phyloP scores from a whole-genome alignment of 2,888 invertebrate species.

The Hipparchia sbordonii region DNA sequence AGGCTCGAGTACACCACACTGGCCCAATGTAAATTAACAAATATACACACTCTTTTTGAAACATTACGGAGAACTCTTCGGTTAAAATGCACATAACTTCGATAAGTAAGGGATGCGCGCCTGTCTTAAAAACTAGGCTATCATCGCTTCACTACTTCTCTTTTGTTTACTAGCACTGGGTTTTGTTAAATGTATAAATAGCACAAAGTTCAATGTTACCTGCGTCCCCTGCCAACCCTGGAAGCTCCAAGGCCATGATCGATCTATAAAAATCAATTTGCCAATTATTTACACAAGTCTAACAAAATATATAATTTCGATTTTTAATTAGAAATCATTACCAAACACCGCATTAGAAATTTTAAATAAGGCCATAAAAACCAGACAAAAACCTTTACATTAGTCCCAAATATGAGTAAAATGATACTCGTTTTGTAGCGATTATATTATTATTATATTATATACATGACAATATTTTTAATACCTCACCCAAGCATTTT shows the following conservation, averaged over 20 bases:
- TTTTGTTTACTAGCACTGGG: no score
- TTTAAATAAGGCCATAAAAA: neutral
- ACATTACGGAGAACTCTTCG: no score
- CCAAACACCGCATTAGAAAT: neutral
- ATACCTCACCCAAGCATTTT: conserved; percentile 19
- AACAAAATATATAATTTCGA: neutral
- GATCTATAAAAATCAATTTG: conserved; percentile 24
- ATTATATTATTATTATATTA: neutral
- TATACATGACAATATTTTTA: conserved; percentile 6
- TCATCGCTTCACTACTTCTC: no score
- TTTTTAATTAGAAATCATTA: conserved; percentile 1
- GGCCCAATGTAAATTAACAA: no score
- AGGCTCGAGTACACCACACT: no score
- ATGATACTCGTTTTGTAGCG: neutral
- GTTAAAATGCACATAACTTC: no score
- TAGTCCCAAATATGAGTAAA: neutral
- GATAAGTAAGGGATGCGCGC: no score
- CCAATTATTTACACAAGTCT: conserved; percentile 2
- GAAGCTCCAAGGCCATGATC: conserved; percentile 21
- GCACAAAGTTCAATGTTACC: conserved; percentile 18
- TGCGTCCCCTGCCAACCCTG: conserved; percentile 23
- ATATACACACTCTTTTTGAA: no score
- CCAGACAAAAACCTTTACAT: neutral
- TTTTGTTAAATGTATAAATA: no score
- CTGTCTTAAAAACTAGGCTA: no score